Evolutionary conservation across 2,888 invertebrate genomes (phyloP).

Genomic region (Heteropelma amictum): DNA sequence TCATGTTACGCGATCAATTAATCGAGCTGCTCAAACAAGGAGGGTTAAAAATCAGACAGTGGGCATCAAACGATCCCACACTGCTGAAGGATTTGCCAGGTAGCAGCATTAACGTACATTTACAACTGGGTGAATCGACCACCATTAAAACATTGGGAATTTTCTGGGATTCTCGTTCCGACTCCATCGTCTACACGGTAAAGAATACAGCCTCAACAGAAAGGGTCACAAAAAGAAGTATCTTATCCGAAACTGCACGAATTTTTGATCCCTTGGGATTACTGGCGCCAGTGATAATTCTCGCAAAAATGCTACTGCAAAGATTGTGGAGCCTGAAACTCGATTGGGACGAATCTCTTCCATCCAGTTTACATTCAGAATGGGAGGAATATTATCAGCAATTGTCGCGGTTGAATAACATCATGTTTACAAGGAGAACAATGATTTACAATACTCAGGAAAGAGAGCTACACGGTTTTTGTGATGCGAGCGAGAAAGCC

Average conservation of each 20-base stretch:
- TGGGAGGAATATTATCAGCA: conserved; percentile 5
- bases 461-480: conserved; percentile 26
- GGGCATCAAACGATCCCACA: too few relatives aligned
- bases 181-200: too few relatives aligned
- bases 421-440: not conserved
- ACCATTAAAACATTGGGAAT: too few relatives aligned
- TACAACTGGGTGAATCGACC: too few relatives aligned
- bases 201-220: too few relatives aligned
- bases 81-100: too few relatives aligned
- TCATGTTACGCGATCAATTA: too few relatives aligned
- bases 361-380: not conserved
- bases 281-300: not conserved
- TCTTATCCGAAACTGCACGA: not conserved
- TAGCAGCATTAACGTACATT: too few relatives aligned
- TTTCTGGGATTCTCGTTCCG: too few relatives aligned
- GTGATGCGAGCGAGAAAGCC: conserved; percentile 21
- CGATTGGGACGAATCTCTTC: conserved; percentile 15
- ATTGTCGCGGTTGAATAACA: not conserved
- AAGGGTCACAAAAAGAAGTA: not conserved
- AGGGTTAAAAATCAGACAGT: too few relatives aligned
- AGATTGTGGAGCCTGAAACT: not conserved
- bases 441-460: not conserved
- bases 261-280: conserved; percentile 13
- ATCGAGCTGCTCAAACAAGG: too few relatives aligned
- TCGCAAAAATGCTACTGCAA: not conserved